Evolutionary conservation across 2,113 vertebrate genomes (phyloP).

Genomic region (Glaucidium brasilianum): DNA sequence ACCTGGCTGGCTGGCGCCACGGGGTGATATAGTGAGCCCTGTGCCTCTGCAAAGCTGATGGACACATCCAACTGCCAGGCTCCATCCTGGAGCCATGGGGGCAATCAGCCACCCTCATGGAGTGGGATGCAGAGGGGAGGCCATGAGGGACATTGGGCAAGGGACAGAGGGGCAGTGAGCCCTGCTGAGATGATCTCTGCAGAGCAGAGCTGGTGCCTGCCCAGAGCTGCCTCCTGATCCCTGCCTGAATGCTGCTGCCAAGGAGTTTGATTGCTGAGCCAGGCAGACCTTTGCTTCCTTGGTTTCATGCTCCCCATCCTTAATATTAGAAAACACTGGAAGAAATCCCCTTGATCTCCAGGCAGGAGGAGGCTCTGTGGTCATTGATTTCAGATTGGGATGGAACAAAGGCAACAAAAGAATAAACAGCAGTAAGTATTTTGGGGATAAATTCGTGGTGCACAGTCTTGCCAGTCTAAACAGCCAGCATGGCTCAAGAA

Average conservation of each 20-base stretch:
- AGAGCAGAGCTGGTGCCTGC: neutral
- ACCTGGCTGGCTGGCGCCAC: accelerated
- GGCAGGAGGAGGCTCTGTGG: neutral
- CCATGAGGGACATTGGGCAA: neutral
- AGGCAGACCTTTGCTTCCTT: neutral
- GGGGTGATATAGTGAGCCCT: neutral
- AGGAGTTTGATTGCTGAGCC: neutral
- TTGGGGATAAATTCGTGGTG: neutral
- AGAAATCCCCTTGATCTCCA: neutral
- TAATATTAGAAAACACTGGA: neutral
- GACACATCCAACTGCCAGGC: neutral
- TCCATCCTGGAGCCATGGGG: neutral
- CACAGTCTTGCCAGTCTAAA: neutral
- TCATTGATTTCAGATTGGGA: neutral
- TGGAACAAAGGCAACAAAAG: neutral
- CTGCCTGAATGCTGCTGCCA: neutral
- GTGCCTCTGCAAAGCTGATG: neutral
- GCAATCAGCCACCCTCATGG: neutral
- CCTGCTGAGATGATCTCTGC: neutral
- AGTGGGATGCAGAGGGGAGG: accelerated
- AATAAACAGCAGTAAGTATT: neutral
- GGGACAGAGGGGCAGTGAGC: neutral
- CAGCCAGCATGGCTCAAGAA: neutral
- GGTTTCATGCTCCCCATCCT: neutral
- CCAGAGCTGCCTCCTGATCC: neutral